phyloP scores from a whole-genome alignment of 2,113 vertebrate species.

The human region DNA sequence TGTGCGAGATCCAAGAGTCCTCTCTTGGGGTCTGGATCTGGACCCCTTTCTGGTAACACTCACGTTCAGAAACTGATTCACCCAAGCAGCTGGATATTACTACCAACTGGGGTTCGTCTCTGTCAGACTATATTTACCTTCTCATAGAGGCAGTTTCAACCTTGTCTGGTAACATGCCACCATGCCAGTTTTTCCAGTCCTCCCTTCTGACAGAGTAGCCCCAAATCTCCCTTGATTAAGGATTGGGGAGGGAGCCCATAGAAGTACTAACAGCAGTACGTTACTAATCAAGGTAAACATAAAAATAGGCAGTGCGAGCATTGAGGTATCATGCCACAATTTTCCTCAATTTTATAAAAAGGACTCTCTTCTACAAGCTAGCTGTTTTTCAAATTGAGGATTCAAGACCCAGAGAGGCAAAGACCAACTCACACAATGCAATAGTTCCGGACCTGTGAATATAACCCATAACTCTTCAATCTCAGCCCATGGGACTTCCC shows the following conservation, averaged over 20 bases:
- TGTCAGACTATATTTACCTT: background rate
- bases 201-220: background rate
- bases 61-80: background rate
- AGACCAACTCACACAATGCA: background rate
- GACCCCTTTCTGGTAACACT: too few relatives aligned
- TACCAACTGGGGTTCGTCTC: background rate
- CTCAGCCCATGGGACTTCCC: background rate
- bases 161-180: background rate
- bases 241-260: rapidly evolving
- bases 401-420: background rate
- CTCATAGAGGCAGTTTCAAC: background rate
- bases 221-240: background rate
- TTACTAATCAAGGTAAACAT: background rate
- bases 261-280: background rate
- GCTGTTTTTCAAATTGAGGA: background rate
- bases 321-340: background rate
- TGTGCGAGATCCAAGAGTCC: too few relatives aligned
- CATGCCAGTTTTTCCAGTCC: background rate
- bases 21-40: too few relatives aligned
- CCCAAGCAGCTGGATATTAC: background rate
- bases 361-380: background rate
- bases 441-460: background rate
- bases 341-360: background rate
- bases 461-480: background rate
- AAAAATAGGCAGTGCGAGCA: background rate